A percentile compares a stretch with the other conserved stretches of the same genome.
These are phyloP conservation scores for Paedocypris sp. DNA, from an alignment of 2,113 vertebrate species.

Conservation along the genomic window DNA sequence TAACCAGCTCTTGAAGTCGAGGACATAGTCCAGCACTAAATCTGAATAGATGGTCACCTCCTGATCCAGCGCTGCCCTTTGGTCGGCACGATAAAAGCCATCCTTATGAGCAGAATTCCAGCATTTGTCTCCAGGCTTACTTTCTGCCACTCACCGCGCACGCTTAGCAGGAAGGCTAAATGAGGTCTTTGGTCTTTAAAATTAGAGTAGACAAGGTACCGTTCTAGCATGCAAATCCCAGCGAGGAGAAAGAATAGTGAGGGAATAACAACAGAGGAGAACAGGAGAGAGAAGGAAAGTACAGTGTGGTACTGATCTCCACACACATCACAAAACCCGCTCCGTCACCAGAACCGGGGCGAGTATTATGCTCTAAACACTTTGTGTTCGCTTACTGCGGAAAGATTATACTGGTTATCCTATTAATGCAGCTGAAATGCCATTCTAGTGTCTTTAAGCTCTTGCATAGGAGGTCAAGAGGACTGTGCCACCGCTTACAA, in stretches of 20 bases:
- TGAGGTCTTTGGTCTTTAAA: constrained; percentile 56
- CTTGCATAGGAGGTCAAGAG: constrained; percentile 98
- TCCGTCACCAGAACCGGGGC: constrained; percentile 72
- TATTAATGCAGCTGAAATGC: constrained; percentile 99
- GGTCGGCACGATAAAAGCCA: constrained; percentile 16
- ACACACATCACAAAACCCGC: constrained; percentile 61
- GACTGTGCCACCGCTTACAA: constrained; percentile 97
- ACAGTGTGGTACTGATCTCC: constrained; percentile 59
- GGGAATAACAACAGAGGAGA: constrained; percentile 48
- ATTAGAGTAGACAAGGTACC: constrained; percentile 44
- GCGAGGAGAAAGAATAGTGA: constrained; percentile 51
- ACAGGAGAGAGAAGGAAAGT: constrained; percentile 2
- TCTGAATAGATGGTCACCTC: constrained; percentile 29
- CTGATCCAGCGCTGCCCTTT: constrained; percentile 32
- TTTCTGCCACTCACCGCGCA: constrained; percentile 24
- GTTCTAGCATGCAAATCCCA: constrained; percentile 57
- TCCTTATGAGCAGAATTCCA: constrained; percentile 47
- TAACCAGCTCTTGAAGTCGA: constrained; percentile 28
- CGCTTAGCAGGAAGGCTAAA: constrained; percentile 52
- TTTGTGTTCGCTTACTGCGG: constrained; percentile 85
- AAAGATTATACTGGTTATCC: constrained; percentile 99
- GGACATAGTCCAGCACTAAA: constrained; percentile 25
- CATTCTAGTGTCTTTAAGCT: constrained; percentile 99
- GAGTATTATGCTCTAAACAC: constrained; percentile 95
- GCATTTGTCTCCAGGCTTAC: constrained; percentile 41